Base-by-base conservation (phyloP, 2,113 vertebrate species). In the Seriola quinqueradiata region DNA sequence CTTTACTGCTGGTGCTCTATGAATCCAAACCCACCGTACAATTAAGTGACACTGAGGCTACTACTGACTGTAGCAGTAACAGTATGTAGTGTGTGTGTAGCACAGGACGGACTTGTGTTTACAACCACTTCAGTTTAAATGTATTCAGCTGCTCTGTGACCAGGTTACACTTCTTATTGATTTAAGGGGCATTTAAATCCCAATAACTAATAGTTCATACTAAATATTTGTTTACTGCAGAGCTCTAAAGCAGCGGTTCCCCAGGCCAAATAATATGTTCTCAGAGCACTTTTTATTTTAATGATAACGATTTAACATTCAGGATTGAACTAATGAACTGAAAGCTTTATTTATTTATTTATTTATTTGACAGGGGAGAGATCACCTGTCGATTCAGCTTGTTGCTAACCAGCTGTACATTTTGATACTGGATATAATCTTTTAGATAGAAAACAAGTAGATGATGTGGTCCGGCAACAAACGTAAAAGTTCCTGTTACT, bases 21-120 rank as follows among this genome's bases (percentile, higher is more conserved):
- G 60, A 61, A 70, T 70, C 42, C 34, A 70, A 78, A 32, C 16
- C 16, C 38, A 58, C 12, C 11, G 10, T 1, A 44, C 23, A 21
- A 25, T 10, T 25, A 25, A 69, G 14, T 11, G 16, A 28, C 55
- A 19, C 3, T 60, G 8, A 57, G 7, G 36, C 23, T 2, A 34
- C n/a, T 34, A 17, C 12, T 19, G 23, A 58, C 36, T n/a, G 5
- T 14, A 40, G 21, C 21, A 23, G 36, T 36, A 7, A 40, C 13
- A 12, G 6, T 46, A 4, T 52, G 28, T 50, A 8, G 28, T 28
- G 32, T 38, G 4, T 54, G 17, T 13, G 4, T 21, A 10, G 23
- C 3, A 25, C 8, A 23, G 48, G 32, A 71, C 28, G 60, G 70
- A 60, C 54, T 68, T 38, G 60, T 69, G 59, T 83, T 81, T 78